Base-by-base conservation (phyloP, 2,113 vertebrate genomes). In the Mystacornis crossleyi region DNA sequence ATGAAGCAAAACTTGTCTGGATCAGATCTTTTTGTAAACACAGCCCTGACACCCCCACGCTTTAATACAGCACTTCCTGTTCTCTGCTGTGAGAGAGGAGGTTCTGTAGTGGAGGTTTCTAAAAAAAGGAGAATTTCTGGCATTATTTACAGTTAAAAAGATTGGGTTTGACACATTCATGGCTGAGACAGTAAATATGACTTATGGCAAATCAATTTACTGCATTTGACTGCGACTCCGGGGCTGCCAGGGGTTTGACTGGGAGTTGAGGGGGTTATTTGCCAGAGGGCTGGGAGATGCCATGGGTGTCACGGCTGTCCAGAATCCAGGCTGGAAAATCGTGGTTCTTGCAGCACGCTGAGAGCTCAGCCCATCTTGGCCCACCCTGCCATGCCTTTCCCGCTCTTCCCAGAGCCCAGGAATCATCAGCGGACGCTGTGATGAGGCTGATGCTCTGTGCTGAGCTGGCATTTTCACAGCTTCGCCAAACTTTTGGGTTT, bases 241-340 rank as follows among this genome's bases (percentile, higher is more conserved):
- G 2, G 0, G 12, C 79, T 81, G 81, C 73, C 91, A 69, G 77
- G 72, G 86, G 6, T 91, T 54, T 62, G 83, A 60, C 11, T 54
- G 92, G 54, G 95, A 42, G 73, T n/a, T 84, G 93, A 87, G 3
- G 0, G 83, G 58, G 38, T 72, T 33, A 2, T 62, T 62, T 75
- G 70, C 53, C 2, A 1, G 24, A 23, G 70, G 69, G n/a, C 14
- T 66, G 81, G 88, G 78, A 70, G 66, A 43, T 73, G 84, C 66
- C 17, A 0, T 21, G 0, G 1, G 34, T 0, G 0, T 3, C 29
- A 6, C 0, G 6, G 17, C 81, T 17, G 0, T 2, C 26, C 0
- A 0, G 29, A 42, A 5, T 9, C 36, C 9, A 4, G 79, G 42
- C 42, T 94, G 86, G 74, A 31, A 50, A 81, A 25, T 19, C 0